These are phyloP conservation scores for Bambusicola thoracicus DNA, from an alignment of 2,113 vertebrate species.

Conservation along the genomic window DNA sequence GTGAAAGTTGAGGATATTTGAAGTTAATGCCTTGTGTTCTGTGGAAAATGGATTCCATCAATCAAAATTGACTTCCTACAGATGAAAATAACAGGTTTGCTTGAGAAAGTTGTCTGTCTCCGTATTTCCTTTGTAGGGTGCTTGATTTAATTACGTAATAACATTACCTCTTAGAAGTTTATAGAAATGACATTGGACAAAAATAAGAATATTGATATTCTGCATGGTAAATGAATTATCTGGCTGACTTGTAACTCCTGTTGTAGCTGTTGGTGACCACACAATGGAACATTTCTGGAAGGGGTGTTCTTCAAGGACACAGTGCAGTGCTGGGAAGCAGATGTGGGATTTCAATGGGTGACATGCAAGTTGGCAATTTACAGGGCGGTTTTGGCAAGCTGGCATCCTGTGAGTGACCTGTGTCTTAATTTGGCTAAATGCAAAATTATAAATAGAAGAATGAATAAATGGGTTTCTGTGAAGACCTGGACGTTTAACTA, in stretches of 20 bases:
- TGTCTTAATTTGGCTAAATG: conserved; percentile 7
- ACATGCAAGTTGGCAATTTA: neutral
- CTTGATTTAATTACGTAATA: neutral
- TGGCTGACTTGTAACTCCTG: neutral
- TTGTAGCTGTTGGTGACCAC: neutral
- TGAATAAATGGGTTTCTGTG: neutral
- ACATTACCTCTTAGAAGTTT: neutral
- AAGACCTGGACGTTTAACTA: neutral
- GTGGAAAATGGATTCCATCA: neutral
- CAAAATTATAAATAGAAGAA: neutral
- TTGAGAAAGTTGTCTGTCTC: neutral
- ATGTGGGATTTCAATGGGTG: conserved; percentile 9
- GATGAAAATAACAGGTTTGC: neutral
- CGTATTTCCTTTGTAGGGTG: neutral
- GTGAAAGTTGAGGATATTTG: neutral
- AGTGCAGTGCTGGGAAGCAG: conserved; percentile 19
- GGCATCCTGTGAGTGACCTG: conserved; percentile 10
- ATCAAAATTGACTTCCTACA: neutral
- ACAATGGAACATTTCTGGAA: neutral
- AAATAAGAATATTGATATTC: neutral
- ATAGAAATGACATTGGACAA: neutral
- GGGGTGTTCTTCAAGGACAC: neutral
- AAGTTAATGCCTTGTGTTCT: neutral
- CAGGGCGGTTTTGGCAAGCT: neutral
- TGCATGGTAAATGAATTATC: neutral